Base-by-base conservation (phyloP, 1,140 invertebrate genomes). In the Lepidurus arcticus region DNA sequence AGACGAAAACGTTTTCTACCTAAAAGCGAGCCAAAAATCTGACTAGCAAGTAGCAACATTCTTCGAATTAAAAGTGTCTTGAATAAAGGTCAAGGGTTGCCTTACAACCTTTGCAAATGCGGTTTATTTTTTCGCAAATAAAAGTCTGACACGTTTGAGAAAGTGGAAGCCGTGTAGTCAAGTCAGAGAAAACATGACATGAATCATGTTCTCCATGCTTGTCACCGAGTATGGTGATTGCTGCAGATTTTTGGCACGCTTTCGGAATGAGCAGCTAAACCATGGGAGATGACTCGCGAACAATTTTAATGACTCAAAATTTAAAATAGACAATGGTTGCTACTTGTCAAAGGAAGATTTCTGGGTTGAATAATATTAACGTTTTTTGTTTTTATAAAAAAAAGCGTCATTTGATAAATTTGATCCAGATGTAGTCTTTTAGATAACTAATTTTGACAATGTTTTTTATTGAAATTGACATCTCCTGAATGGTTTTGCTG, bases 21-120 rank as follows among this genome's bases (percentile, higher is more conserved):
- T 65, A n/a, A 65, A 65, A 65, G 53, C 53, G 53, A 65, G 53
- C 53, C 53, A 65, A 65, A 65, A 65, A 65, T 65, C 53, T 65
- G 53, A 65, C 53, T 65, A 65, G 53, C 53, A 65, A 65, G 53
- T 65, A 65, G 53, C 53, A 65, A 65, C 53, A 65, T 65, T 65
- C 53, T 65, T 9, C 53, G 13, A 65, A n/a, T n/a, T 16, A 21
- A 65, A 53, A 13, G 16, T 65, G 53, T 65, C 53, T 21, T 21
- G 16, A 21, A n/a, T 21, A 21, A 13, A 65, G 21, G 53, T 65
- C 53, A 13, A 7, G 53, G 21, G 53, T 65, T 65, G 21, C 8
- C 53, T 65, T 65, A 0, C n/a, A 21, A 11, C 8, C 16, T 65
- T 65, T 13, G 21, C 16, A 65, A 7, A 13, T 21, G n/a, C 13